Evolutionary conservation across 2,113 vertebrate species (phyloP).

Genomic region (Salvator merianae): DNA sequence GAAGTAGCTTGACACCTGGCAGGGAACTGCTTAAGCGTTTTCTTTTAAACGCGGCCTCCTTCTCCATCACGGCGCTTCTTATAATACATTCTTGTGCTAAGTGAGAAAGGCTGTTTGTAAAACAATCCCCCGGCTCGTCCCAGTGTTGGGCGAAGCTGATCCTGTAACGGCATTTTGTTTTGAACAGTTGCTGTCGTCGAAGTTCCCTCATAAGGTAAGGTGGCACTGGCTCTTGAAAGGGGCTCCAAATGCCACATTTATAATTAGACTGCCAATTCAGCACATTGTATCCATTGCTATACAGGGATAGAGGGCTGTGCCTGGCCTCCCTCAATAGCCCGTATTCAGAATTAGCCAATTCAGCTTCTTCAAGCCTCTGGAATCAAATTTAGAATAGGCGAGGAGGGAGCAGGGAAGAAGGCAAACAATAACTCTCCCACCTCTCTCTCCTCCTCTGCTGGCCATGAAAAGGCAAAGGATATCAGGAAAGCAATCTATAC

Average conservation of each 20-base stretch:
- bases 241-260: constrained; percentile 99
- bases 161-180: constrained; percentile 91
- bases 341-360: constrained; percentile 78
- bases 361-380: constrained; percentile 68
- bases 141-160: constrained; percentile 84
- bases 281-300: constrained; percentile 93
- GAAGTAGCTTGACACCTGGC: constrained; percentile 75
- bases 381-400: constrained; percentile 75
- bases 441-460: constrained; percentile 43
- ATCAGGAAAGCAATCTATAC: constrained; percentile 62
- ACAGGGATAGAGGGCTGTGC: constrained; percentile 86
- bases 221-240: constrained; percentile 88
- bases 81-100: constrained; percentile 85
- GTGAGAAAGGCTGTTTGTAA: constrained; percentile 84
- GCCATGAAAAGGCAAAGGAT: constrained; percentile 71
- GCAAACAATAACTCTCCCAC: constrained; percentile 66
- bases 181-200: constrained; percentile 92
- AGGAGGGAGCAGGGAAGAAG: constrained; percentile 59
- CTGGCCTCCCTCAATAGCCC: constrained; percentile 78
- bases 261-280: constrained; percentile 99
- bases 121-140: constrained; percentile 80
- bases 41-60: constrained; percentile 60
- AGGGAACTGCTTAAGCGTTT: constrained; percentile 56
- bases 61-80: constrained; percentile 76
- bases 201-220: constrained; percentile 99